Evolutionary conservation across 2,888 invertebrate species (phyloP).

Genomic region (Vandiemenella viatica): DNA sequence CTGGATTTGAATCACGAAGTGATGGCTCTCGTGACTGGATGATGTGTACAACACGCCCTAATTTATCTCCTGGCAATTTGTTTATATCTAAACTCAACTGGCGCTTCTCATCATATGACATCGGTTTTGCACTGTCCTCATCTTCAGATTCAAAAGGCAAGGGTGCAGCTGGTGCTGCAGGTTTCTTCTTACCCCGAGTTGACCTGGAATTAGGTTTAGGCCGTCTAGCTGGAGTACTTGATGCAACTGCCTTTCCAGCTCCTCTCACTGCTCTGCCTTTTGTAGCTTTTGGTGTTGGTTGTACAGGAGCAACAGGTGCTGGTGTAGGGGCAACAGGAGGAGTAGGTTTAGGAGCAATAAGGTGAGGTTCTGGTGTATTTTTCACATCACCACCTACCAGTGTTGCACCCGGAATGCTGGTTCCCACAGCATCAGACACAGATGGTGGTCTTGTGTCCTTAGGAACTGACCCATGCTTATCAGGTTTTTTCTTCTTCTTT

Average conservation of each 20-base stretch:
- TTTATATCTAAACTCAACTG: slow-evolving; percentile 98
- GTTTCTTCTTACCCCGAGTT: slow-evolving; percentile 48
- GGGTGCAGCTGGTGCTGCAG: slow-evolving; percentile 37
- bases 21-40: slow-evolving; percentile 97
- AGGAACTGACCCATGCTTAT: slow-evolving; percentile 14
- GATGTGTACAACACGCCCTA: slow-evolving; percentile 96
- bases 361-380: slow-evolving; percentile 28
- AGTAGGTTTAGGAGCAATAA: slow-evolving; percentile 23
- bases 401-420: slow-evolving; percentile 39
- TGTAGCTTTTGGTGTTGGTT: slow-evolving; percentile 17
- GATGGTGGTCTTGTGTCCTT: slow-evolving; percentile 11
- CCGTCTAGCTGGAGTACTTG: slow-evolving; percentile 29
- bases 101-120: slow-evolving; percentile 99
- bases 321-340: slow-evolving; percentile 20
- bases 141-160: slow-evolving; percentile 79
- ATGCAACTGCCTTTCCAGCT: slow-evolving; percentile 13
- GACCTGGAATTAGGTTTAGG: slow-evolving; percentile 42
- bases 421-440: slow-evolving; percentile 31
- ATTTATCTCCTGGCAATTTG: slow-evolving; percentile 94
- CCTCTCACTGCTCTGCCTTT: slow-evolving; percentile 16
- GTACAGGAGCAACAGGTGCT: slow-evolving; percentile 16
- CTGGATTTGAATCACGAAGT: slow-evolving; percentile 94
- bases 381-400: slow-evolving; percentile 38
- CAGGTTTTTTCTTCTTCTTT: slow-evolving; percentile 46
- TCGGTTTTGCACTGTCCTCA: slow-evolving; percentile 94